Conservation (phyloP, 2,797 vertebrate genomes). For the Channallabes apus region DNA sequence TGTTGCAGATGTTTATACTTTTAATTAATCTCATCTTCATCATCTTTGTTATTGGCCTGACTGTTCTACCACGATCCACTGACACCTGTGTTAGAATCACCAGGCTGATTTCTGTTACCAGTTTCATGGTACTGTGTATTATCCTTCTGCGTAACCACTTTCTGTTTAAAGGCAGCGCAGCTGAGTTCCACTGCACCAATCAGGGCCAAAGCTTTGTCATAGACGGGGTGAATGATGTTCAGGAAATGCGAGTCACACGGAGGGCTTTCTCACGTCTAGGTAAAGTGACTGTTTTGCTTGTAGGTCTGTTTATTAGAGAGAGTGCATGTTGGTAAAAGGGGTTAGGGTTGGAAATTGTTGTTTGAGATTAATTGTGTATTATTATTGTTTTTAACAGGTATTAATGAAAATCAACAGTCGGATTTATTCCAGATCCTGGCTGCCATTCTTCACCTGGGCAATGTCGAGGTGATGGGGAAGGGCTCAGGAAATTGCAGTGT, state of each 20-base stretch:
- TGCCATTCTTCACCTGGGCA: constrained; percentile 93
- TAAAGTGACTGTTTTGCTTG: constrained; percentile 59
- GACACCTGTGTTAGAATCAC: not conserved
- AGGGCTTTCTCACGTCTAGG: constrained; percentile 88
- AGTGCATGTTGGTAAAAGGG: not conserved
- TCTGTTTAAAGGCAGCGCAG: constrained; percentile 77
- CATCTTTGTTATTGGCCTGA: not conserved
- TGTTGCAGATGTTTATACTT: not conserved
- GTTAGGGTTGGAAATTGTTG: not conserved
- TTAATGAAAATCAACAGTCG: constrained; percentile 87
- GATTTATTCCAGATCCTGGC: constrained; percentile 90
- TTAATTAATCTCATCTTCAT: not conserved
- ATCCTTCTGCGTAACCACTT: not conserved
- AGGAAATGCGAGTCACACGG: constrained; percentile 86
- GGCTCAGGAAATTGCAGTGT: constrained; percentile 84
- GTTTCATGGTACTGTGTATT: not conserved
- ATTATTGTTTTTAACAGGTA: constrained; percentile 73
- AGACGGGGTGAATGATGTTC: constrained; percentile 86
- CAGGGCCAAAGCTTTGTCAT: constrained; percentile 88
- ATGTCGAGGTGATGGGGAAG: constrained; percentile 84
- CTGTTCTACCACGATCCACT: not conserved
- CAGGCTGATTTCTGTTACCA: not conserved
- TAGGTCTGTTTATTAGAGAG: not conserved
- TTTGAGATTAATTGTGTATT: not conserved
- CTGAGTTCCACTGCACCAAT: constrained; percentile 86